Base-by-base conservation (phyloP, 2,797 vertebrate genomes). In the Aeoliscus strigatus region DNA sequence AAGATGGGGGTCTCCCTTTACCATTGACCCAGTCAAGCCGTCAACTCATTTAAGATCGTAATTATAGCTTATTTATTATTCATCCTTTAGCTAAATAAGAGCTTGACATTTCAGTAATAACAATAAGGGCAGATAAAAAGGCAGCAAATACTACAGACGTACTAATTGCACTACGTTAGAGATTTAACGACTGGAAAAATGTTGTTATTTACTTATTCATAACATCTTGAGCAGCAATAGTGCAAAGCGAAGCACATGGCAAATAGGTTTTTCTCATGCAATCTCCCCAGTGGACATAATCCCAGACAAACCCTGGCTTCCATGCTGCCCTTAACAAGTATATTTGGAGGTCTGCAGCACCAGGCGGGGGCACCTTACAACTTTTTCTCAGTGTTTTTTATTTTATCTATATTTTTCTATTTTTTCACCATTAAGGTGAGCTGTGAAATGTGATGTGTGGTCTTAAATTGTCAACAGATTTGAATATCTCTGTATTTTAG, bases 21-120 rank as follows among this genome's bases (percentile, higher is more conserved):
- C 90, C 88, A 89, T 88, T 92, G 91, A 94, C 91, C 90, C 85
- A 75, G 87, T 84, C 90, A 87, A 88, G 88, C 88, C 84, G 80
- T 89, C 83, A 89, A 88, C 91, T 91, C 89, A 87, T 92, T 84
- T 89, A 94, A 91, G 93, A 92, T 90, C 89, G 90, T 94, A 93
- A 97, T 98, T 97, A 95, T 81, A 86, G 84, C 89, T 93, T 93
- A 96, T 98, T 94, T 94, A 96, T 96, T 95, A 96, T 98, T 97
- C 93, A 96, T 96, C 88, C 90, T 87, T 87, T 87, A 90, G 90
- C 90, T 93, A 95, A 97, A 95, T 94, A 93, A 93, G 91, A 93
- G 80, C 79, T 83, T 94, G 93, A 93, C 92, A 96, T 97, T 97
- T 97, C 93, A 92, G 92, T 93, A 89, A 83, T 83, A 87, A 87